Base-by-base conservation (phyloP, 2,888 invertebrate genomes). In the Meiosimyza decipiens region DNA sequence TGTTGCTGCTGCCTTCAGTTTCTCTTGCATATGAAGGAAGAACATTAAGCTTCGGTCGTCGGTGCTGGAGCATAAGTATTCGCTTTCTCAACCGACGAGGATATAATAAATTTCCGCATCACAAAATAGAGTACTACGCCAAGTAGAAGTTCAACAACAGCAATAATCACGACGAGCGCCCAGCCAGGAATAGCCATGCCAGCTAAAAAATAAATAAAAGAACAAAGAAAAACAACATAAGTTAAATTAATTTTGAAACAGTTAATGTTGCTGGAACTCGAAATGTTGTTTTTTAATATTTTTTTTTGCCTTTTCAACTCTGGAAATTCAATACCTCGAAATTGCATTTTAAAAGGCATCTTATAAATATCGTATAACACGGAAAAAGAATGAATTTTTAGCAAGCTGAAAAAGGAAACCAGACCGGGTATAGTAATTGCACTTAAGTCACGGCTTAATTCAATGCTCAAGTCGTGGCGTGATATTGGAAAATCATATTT, bases 151-250 rank as follows among this genome's bases (percentile, higher is more conserved):
- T 94, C 92, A 60, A 90, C 90, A 13, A 94, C 84, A 28, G 92
- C 94, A 18, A 92, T 88, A 79, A 94, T 86, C 40, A 93, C 82
- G 74, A 93, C 90, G 73, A 94, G 90, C 0, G 92, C 91, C 94
- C 94, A 95, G 0, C 93, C 93, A 75, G 95, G 94, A 78, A 94
- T 91, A 12, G 91, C 90, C 70, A 90, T 90, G 66, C 92, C 91
- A 85, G 87, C 94, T 94, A 77, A 67, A 81, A 74, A 55, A 65
- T 9, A 13, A 59, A 3, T 22, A 22, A 47, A 15, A 49, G 9
- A 68, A 59, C 15, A 13, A 49, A n/a, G 13, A 57, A 22, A 15
- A 3, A 12, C 52, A 59, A 33, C 40, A 11, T 54, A 16, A 66
- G n/a, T n/a, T 54, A 40, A 40, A 40, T 40, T 6, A 40, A 40